Percentiles rank a stretch among this genome's conserved stretches.
Evolutionary conservation across 2,888 invertebrate species (phyloP).

Genomic region (Microchrysa polita): DNA sequence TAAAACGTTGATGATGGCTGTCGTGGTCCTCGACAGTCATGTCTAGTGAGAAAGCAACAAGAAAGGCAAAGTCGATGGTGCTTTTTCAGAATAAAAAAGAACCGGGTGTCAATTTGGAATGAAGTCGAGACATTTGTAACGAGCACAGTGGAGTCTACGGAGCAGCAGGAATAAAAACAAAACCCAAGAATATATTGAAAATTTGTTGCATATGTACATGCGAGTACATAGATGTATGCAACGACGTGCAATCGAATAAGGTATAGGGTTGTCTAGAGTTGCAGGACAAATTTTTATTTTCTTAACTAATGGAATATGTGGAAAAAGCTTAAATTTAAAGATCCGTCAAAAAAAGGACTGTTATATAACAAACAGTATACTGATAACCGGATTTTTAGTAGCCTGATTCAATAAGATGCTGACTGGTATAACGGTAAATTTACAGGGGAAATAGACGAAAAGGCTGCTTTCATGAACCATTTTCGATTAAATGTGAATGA

Average conservation of each 20-base stretch:
- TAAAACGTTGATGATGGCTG: constrained; percentile 25
- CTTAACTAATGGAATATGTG: too few species aligned
- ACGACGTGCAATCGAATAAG: constrained; percentile 13
- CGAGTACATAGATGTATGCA: too few species aligned
- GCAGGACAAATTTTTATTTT: too few species aligned
- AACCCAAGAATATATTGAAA: constrained; percentile 34
- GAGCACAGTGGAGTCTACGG: constrained; percentile 13
- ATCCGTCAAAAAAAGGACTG: too few species aligned
- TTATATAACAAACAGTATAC: too few species aligned
- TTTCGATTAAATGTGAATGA: too few species aligned
- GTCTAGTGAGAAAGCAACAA: constrained; percentile 37
- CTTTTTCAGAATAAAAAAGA: background rate
- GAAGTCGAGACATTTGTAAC: constrained; percentile 30
- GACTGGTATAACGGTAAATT: too few species aligned
- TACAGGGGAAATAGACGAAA: too few species aligned
- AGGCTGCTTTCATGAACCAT: too few species aligned
- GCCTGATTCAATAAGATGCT: too few species aligned
- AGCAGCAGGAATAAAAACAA: constrained; percentile 19
- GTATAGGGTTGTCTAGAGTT: constrained; percentile 8
- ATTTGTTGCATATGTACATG: background rate
- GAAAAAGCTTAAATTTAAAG: too few species aligned
- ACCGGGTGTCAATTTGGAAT: background rate
- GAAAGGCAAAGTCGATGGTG: background rate
- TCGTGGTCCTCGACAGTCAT: constrained; percentile 35
- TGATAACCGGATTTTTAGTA: too few species aligned